Conservation (phyloP, 2,888 invertebrate species). For the Hemithea aestivaria region DNA sequence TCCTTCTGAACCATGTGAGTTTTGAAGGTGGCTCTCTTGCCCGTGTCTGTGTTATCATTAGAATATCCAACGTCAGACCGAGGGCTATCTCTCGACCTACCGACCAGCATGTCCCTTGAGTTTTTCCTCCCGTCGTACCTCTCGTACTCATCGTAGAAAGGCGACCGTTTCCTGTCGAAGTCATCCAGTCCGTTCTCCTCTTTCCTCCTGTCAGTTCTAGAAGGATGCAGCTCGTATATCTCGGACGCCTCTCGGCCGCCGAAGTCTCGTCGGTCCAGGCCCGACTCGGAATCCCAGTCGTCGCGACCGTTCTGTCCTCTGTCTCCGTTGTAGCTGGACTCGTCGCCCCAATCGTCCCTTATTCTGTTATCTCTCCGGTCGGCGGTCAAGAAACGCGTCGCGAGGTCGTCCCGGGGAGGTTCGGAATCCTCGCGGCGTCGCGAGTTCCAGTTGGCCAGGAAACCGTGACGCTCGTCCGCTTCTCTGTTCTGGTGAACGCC, state of each 20-base stretch:
- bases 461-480: constrained; percentile 75
- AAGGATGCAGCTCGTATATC: constrained; percentile 68
- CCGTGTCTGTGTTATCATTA: constrained; percentile 49
- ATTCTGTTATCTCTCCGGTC: constrained; percentile 57
- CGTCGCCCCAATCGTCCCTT: constrained; percentile 68
- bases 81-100: constrained; percentile 65
- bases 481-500: constrained; percentile 84
- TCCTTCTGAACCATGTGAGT: constrained; percentile 86
- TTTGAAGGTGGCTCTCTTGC: constrained; percentile 83
- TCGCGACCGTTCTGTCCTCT: constrained; percentile 56
- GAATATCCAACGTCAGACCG: constrained; percentile 62
- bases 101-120: constrained; percentile 72
- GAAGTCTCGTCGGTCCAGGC: constrained; percentile 58
- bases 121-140: constrained; percentile 71
- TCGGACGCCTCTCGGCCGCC: constrained; percentile 69
- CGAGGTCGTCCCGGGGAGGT: constrained; percentile 60
- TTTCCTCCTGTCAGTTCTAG: constrained; percentile 54
- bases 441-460: constrained; percentile 74
- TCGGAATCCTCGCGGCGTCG: constrained; percentile 64
- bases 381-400: constrained; percentile 63
- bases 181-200: constrained; percentile 61
- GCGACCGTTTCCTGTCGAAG: constrained; percentile 62
- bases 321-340: constrained; percentile 61
- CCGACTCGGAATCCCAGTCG: constrained; percentile 74
- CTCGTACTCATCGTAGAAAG: constrained; percentile 67